phyloP scores from a whole-genome alignment of 2,888 invertebrate genomes.

The Thysanoteuthis rhombus region DNA sequence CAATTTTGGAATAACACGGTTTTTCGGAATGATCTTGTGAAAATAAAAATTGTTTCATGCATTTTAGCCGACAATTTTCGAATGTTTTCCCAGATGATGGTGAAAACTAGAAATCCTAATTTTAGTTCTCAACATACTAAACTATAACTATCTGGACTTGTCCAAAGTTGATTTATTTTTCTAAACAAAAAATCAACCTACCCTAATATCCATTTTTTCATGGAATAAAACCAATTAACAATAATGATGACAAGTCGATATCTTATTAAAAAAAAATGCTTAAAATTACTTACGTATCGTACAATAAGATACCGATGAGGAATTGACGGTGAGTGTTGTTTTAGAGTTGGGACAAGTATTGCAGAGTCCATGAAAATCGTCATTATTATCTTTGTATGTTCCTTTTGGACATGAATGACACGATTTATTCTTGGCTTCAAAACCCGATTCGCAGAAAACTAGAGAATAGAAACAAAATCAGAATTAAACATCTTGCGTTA shows the following conservation, averaged over 20 bases:
- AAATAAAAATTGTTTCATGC: too few species aligned
- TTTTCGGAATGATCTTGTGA: too few species aligned
- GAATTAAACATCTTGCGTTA: background rate
- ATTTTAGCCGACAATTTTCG: too few species aligned
- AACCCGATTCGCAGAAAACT: constrained; percentile 35
- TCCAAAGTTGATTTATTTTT: too few species aligned
- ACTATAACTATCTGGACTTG: too few species aligned
- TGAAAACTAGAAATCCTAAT: too few species aligned
- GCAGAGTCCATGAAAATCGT: constrained; percentile 41
- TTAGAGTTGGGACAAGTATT: constrained; percentile 38
- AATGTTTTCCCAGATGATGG: too few species aligned
- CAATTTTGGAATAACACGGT: too few species aligned
- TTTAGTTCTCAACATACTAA: too few species aligned
- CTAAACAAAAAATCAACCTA: too few species aligned
- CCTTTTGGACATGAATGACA: constrained; percentile 40
- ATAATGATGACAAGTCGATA: background rate
- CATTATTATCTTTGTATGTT: constrained; percentile 42
- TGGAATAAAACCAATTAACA: too few species aligned
- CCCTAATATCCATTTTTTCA: too few species aligned
- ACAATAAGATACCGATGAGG: background rate
- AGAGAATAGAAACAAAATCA: background rate
- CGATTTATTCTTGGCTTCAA: background rate
- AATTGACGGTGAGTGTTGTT: background rate
- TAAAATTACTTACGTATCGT: background rate
- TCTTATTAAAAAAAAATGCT: background rate